Base-by-base conservation (phyloP, 2,888 invertebrate species). In the Drosophila austrosaltans region DNA sequence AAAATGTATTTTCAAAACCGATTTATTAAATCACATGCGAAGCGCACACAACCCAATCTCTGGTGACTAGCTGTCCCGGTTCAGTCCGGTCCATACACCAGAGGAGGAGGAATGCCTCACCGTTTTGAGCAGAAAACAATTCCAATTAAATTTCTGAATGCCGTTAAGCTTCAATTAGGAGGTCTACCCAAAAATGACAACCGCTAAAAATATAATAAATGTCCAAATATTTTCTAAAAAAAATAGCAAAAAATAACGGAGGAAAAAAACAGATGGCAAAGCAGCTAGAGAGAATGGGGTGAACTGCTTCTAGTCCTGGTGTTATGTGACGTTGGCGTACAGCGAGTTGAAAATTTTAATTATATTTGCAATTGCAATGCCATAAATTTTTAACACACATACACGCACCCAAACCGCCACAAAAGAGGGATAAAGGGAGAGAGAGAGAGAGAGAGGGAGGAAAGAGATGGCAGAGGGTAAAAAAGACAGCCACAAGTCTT, bases 361-460 rank as follows among this genome's bases (percentile, higher is more conserved):
- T 85, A 88, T 88, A 86, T 85, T 85, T 85, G 85, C 85, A 79
- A 81, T 86, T 87, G 88, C 88, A 88, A 86, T 88, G 86, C 86
- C 79, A 82, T 85, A 82, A 87, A 86, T 85, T 83, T 79, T 64
- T 64, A 60, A 66, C 66, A 61, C 63, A 73, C 59, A 71, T 64
- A 53, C 66, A 53, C 61, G 56, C 66, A 54, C 48, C 10, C 66
- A 63, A 48, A 56, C 32, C 16, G 28, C 32, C 16, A 22, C 12
- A 25, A 25, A 22, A 22, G 22, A 12, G 5, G 22, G 3, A 10
- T 10, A 25, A 20, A 20, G 6, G 20, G 44, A 20, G 16, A 16
- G 16, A n/a, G 16, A 6, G 6, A 1, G 42, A n/a, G 6, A 1
- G 42, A n/a, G 40, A 4, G n/a, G 42, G 16, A 16, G 42, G 42